Evolutionary conservation across 2,888 invertebrate species (phyloP).

Genomic region (Coecobrya sp.): DNA sequence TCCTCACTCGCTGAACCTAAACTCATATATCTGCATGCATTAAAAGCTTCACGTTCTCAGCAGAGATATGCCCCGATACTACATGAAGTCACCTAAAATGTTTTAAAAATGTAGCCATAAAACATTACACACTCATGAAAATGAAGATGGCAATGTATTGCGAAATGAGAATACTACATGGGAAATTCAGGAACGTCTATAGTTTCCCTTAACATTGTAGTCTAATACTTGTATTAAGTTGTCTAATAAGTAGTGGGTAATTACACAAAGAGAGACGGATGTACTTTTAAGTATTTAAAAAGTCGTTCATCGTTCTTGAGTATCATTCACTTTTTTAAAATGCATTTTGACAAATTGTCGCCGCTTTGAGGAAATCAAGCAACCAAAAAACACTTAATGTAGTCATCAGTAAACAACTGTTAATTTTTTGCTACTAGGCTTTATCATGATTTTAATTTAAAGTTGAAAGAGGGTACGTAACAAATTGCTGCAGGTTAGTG

Average conservation of each 20-base stretch:
- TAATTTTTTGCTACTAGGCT: no score
- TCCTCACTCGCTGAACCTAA: constrained; percentile 48
- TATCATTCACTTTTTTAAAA: no score
- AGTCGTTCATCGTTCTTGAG: no score
- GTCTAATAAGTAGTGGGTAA: not conserved
- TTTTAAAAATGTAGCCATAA: constrained; percentile 33
- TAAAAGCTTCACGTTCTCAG: not conserved
- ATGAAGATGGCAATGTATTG: not conserved
- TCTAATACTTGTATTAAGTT: not conserved
- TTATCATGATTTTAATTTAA: no score
- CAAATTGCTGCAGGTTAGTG: not conserved
- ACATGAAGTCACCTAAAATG: not conserved
- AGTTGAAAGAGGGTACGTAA: not conserved
- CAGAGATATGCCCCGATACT: constrained; percentile 11
- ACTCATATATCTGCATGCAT: not conserved
- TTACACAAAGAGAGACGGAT: not conserved
- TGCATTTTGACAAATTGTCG: no score
- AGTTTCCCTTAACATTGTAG: not conserved
- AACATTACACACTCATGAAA: not conserved
- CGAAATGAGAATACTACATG: not conserved
- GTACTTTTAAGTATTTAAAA: no score
- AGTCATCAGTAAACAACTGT: no score
- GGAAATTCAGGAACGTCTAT: not conserved
- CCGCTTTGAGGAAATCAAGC: no score
- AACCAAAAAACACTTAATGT: no score